These are phyloP conservation scores for Venturia canescens DNA, from an alignment of 1,140 invertebrate species.

Conservation along the genomic window DNA sequence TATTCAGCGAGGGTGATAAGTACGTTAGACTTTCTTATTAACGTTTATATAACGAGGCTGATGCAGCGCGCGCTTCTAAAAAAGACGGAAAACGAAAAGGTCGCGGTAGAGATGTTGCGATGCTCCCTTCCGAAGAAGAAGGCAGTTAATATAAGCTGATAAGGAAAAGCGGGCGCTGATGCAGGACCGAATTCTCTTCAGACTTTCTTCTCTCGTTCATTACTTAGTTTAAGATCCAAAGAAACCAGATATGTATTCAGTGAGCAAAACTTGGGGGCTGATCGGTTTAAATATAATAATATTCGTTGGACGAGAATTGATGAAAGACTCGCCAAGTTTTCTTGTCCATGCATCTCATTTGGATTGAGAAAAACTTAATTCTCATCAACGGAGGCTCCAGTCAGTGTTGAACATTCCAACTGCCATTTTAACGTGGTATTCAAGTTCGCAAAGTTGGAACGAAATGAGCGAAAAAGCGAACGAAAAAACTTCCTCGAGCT, in stretches of 20 bases:
- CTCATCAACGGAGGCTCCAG: neutral
- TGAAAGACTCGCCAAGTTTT: slow-evolving; percentile 14
- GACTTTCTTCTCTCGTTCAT: slow-evolving; percentile 30
- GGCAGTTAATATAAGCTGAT: slow-evolving; percentile 20
- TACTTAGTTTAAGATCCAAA: slow-evolving; percentile 31
- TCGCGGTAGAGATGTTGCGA: neutral
- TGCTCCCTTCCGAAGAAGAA: neutral
- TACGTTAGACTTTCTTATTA: slow-evolving; percentile 65
- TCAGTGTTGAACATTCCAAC: neutral
- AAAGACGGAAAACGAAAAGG: neutral
- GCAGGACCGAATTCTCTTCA: slow-evolving; percentile 5
- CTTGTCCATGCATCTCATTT: neutral
- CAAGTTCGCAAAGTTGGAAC: too few relatives aligned
- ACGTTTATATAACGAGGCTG: slow-evolving; percentile 11
- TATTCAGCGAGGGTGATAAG: slow-evolving; percentile 67
- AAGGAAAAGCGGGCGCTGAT: neutral
- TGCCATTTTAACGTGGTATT: too few relatives aligned
- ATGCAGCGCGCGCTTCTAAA: neutral
- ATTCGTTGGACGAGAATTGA: neutral
- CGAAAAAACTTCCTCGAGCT: too few relatives aligned
- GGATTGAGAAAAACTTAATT: neutral
- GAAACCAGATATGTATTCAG: slow-evolving; percentile 15
- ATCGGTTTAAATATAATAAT: slow-evolving; percentile 31
- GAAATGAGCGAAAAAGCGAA: too few relatives aligned
- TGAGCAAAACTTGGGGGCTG: neutral